Evolutionary conservation across 2,797 vertebrate species (phyloP), one percentile per base, ranked within the genome.

Genomic region (Premnoplex brunnescens): DNA sequence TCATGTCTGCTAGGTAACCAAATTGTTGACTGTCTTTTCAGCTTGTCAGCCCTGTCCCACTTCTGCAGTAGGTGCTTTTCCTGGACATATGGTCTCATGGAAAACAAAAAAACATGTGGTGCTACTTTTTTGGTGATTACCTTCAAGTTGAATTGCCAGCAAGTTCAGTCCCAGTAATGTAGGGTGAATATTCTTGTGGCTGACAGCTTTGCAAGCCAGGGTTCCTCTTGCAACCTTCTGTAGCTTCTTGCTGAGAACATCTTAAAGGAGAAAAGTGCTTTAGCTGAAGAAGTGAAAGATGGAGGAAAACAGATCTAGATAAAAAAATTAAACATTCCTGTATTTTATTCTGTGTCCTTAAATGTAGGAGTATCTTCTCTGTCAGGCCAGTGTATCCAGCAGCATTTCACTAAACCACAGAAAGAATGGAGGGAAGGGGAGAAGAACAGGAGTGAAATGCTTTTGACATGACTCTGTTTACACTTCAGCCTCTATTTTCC

Each of bases 401-500:
- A 88, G 66, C 0, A 0, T 83, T 69, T 75, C 68, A 52, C 39
- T 80, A 9, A 75, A 62, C 39, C 62, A n/a, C 16, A 37, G 39
- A 69, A 91, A 59, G 54, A 92, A 72, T 73, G 28, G 51, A 91
- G 51, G 19, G 58, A 68, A 84, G 26, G 22, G 30, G 27, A 77
- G 54, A 69, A 78, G 82, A 78, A 85, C 62, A 48, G 23, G 48
- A 85, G 8, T n/a, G 67, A 78, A 91, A 81, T 88, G 69, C 73
- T 95, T 92, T 92, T 18, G 5, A 51, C 84, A 81, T 81, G 30
- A n/a, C 72, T 85, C 52, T 96, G 54, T 96, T 95, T 96, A 78
- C 93, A 92, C 69, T 93, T 92, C 58, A 75, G 41, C 71, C 46
- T 26, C 48, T 86, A 3, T 86, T 93, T 91, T 81, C 60, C 37